These are phyloP conservation scores for Lasioglossum baleicum DNA, from an alignment of 1,140 invertebrate species.

Conservation along the genomic window DNA sequence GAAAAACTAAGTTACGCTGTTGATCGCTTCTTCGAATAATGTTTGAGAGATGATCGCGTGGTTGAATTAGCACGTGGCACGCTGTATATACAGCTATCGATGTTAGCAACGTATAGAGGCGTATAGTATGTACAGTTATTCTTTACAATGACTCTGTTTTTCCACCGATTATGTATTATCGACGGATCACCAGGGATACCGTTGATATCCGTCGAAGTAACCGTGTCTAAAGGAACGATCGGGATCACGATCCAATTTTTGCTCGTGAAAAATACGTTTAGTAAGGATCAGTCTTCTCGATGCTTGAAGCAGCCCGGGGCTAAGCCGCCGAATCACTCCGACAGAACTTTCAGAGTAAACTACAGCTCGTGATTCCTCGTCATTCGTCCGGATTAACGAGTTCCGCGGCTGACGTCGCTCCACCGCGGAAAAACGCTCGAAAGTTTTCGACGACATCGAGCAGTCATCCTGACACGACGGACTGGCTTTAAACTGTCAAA, in stretches of 20 bases:
- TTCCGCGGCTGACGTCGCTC: background rate
- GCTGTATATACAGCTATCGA: background rate
- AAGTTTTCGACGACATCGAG: background rate
- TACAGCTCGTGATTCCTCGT: background rate
- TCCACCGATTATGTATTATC: background rate
- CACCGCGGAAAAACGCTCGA: background rate
- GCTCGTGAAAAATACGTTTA: background rate
- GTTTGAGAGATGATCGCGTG: too few relatives aligned
- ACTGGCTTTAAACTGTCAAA: background rate
- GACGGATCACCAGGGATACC: background rate
- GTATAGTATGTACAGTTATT: background rate
- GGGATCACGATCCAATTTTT: background rate
- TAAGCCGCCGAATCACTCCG: background rate
- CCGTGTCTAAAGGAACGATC: background rate
- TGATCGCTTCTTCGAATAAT: too few relatives aligned
- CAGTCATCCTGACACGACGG: background rate
- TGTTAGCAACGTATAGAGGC: constrained; percentile 9
- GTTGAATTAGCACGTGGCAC: too few relatives aligned
- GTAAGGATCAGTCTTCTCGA: constrained; percentile 27
- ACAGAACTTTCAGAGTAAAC: background rate
- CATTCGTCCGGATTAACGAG: constrained; percentile 1
- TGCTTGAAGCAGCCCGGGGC: background rate
- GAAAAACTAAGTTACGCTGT: too few relatives aligned
- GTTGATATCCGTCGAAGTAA: background rate
- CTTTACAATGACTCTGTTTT: background rate